A percentile compares a stretch with the other conserved stretches of the same genome.
phyloP scores from a whole-genome alignment of 1,140 invertebrate genomes.

The Aphidius gifuensis region DNA sequence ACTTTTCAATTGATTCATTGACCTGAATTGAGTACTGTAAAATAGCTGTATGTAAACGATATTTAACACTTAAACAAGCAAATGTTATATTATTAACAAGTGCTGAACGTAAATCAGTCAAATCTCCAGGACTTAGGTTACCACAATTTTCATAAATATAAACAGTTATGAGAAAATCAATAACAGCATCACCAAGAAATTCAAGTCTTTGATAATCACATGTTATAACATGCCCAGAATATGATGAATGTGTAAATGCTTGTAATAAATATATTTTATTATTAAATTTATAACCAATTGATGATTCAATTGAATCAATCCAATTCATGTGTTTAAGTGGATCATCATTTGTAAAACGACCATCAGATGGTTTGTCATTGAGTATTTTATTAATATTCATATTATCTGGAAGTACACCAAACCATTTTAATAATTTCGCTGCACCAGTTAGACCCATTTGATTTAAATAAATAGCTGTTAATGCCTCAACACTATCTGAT shows the following conservation, averaged over 20 bases:
- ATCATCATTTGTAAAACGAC: conserved; percentile 43
- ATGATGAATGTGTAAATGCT: conserved; percentile 91
- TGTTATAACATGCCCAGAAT: conserved; percentile 78
- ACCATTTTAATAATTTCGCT: conserved; percentile 70
- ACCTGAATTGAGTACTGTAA: conserved; percentile 64
- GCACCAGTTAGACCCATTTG: conserved; percentile 58
- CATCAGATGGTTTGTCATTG: conserved; percentile 29
- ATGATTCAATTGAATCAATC: conserved; percentile 58
- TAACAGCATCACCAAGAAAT: conserved; percentile 92
- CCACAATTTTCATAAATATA: conserved; percentile 77
- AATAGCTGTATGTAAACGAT: conserved; percentile 74
- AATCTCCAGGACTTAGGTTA: conserved; percentile 72
- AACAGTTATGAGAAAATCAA: conserved; percentile 87
- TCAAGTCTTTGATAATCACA: conserved; percentile 92
- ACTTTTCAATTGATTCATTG: conserved; percentile 69
- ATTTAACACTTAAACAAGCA: conserved; percentile 82
- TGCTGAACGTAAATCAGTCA: conserved; percentile 90
- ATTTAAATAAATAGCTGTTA: conserved; percentile 75
- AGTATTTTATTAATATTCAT: conserved; percentile 48
- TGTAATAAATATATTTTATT: conserved; percentile 62
- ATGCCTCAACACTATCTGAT: conserved; percentile 80
- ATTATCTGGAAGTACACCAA: conserved; percentile 62
- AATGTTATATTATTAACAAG: conserved; percentile 95
- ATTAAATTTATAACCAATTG: conserved; percentile 65
- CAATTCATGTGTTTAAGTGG: conserved; percentile 51